Conservation (phyloP, 2,113 vertebrate species). For the Buteo buteo region DNA sequence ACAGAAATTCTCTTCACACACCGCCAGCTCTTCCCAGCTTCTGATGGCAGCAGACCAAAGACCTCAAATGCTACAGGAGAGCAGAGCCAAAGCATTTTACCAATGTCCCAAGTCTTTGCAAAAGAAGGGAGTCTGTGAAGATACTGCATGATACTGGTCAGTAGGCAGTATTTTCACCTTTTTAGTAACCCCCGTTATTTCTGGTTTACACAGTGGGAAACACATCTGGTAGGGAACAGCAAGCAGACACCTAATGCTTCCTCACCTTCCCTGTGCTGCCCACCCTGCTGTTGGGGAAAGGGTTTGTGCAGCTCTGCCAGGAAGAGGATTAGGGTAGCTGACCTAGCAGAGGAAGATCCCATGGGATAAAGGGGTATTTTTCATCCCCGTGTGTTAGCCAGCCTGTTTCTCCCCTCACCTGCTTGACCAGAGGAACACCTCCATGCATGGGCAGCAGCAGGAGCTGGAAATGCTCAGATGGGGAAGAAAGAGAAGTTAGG, state of each 20-base stretch:
- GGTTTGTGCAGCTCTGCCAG: background rate
- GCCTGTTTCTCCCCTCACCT: background rate
- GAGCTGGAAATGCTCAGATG: background rate
- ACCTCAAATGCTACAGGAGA: background rate
- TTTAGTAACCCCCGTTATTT: background rate
- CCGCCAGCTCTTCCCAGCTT: background rate
- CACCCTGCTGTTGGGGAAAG: background rate
- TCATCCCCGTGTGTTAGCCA: rapidly evolving
- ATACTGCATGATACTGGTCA: background rate
- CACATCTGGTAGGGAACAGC: background rate
- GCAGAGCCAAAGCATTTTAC: background rate
- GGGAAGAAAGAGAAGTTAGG: background rate
- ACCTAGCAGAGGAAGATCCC: background rate
- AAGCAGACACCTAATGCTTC: background rate
- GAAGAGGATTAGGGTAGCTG: background rate
- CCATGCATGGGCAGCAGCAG: rapidly evolving
- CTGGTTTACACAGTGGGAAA: background rate
- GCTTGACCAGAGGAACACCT: background rate
- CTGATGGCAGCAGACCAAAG: background rate
- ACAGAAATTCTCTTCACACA: background rate
- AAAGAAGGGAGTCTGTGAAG: background rate
- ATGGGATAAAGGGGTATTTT: background rate
- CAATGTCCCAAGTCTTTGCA: background rate
- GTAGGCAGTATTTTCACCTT: background rate
- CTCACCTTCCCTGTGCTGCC: background rate